Evolutionary conservation across 35 echinoderm and acorn worm genomes (phyloP), one percentile per base, ranked within the genome.

Genomic region (Acanthaster planci): DNA sequence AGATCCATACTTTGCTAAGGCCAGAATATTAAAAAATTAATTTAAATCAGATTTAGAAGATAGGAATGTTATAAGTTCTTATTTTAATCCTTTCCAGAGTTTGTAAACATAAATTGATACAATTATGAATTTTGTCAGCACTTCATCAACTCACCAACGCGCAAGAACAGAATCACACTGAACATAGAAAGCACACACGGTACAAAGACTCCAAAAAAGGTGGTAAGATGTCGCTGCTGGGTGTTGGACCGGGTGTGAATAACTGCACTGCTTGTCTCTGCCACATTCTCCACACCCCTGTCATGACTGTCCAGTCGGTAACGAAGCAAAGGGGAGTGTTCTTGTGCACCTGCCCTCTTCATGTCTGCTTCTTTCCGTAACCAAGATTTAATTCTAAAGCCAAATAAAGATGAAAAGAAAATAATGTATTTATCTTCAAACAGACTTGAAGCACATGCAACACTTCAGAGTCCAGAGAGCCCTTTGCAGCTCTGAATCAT

Each of bases 151-250:
- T 93, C 60, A 97, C 95, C 95, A 31, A 97, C 81, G 68, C 95
- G 80, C 26, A 97, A 77, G 88, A 97, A 97, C 47, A 97, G 64
- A 90, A 97, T 91, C 9, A 89, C 95, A 67, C 95, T 97, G 76
- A 97, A 97, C 38, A 97, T 97, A 6, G 95, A 93, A 2, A 97
- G 88, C 23, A 97, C 91, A 82, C 95, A 97, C 15, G 95, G 95
- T 57, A 97, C 60, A 80, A 97, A 93, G 17, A 93, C 92, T 21
- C 95, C 95, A 36, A 90, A 91, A 22, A 97, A 87, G 53, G 91
- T 93, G 29, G 91, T 88, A 54, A 97, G 77, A 80, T 97, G 86
- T 17, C 76, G 39, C 17, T 53, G 42, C 12, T 47, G 42, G 42
- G 42, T 12, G 12, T 47, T 4, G 4, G 4, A 4, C 4, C 42